Evolutionary conservation across 2,113 vertebrate genomes (phyloP), one percentile per base, ranked within the genome.

Genomic region (Ovis canadensis): DNA sequence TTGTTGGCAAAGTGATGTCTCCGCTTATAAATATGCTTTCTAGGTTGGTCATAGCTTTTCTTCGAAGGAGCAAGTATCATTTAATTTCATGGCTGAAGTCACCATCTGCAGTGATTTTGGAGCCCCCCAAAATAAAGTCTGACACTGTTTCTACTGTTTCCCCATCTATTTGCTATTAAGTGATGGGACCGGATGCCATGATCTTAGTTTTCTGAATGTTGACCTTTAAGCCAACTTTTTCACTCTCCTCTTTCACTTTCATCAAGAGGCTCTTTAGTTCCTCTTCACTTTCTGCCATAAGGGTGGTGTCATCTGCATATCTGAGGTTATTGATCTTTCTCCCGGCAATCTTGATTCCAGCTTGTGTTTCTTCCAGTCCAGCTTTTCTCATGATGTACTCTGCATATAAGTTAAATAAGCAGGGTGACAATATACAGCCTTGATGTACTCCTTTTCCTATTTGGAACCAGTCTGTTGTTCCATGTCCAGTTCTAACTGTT

Each of bases 381-480:
- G 16, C 1, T 0, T 67, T 67, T 19, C 62, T 67, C 62, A 67
- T 67, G 62, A 67, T 67, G 33, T n/a, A 67, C 7, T 67, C 62
- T 67, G 62, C 62, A 67, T 67, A n/a, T 4, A 67, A 45, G 43
- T 45, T 45, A 45, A 64, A n/a, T 67, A 67, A 67, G 33, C 3
- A 67, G 33, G 33, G 48, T 67, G 62, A 67, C 62, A 67, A n/a
- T n/a, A 67, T n/a, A 67, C 2, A 67, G 33, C 62, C 15, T n/a
- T 19, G 0, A 9, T 0, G 0, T 67, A 19, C 7, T 67, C 33
- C 62, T 67, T n/a, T 67, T 67, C 15, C 16, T 67, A 19, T 67
- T 67, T 67, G 62, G 62, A 67, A 67, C 1, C 33, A n/a, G 62
- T n/a, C 62, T n/a, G 16, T 64, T 19, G 15, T n/a, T n/a, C 62